These are phyloP conservation scores for Sebastes matsubarae DNA, from an alignment of 2,797 vertebrate genomes.

Conservation along the genomic window DNA sequence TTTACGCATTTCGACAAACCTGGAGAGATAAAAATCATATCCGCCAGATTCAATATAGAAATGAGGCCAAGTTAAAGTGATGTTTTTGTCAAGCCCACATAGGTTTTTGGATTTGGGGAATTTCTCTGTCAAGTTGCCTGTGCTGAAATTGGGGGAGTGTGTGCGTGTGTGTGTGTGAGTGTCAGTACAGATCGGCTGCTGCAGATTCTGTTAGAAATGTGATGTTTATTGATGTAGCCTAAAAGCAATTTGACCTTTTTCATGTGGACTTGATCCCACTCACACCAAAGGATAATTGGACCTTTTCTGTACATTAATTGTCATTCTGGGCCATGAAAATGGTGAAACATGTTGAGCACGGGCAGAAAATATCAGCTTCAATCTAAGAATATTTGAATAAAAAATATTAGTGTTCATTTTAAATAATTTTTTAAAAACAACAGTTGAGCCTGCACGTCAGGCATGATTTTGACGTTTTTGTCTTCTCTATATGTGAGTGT, in stretches of 20 bases:
- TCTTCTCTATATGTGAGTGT: background rate
- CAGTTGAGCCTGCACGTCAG: background rate
- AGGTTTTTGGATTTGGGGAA: background rate
- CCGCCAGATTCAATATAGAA: slow-evolving; percentile 4
- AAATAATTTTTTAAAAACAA: background rate
- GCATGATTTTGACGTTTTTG: background rate
- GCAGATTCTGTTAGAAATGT: background rate
- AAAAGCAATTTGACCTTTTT: background rate
- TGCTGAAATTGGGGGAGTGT: background rate
- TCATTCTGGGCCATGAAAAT: background rate
- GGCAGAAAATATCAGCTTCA: background rate
- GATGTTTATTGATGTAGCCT: background rate
- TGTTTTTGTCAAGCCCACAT: background rate
- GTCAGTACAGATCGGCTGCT: no score
- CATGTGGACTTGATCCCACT: background rate
- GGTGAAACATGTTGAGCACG: background rate
- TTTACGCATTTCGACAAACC: slow-evolving; percentile 1
- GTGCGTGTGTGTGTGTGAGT: background rate
- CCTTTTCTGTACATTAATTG: background rate
- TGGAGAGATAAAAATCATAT: background rate
- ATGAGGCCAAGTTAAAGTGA: background rate
- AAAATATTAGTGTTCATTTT: background rate
- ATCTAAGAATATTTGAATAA: background rate
- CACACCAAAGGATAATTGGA: background rate
- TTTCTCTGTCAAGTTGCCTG: background rate